Percentiles rank a stretch among this genome's conserved stretches.
phyloP scores from a whole-genome alignment of 2,113 vertebrate genomes.

The Brachypteracias leptosomus region DNA sequence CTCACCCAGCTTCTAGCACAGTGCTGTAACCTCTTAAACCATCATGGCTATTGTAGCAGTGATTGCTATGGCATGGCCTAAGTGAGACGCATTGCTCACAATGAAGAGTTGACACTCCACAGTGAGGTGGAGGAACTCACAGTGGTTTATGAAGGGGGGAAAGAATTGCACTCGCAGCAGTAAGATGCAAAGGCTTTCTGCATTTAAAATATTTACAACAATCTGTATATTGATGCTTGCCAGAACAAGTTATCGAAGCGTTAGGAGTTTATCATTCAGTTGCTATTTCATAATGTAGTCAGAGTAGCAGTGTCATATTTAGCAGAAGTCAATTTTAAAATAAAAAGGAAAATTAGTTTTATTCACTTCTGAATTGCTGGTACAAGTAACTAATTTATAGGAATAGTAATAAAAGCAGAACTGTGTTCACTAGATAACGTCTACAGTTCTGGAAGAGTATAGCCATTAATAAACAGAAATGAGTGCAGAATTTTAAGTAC shows the following conservation, averaged over 20 bases:
- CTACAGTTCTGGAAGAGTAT: not conserved
- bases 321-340: constrained; percentile 18
- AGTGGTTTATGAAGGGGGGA: not conserved
- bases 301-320: not conserved
- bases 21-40: not conserved
- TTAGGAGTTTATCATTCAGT: not conserved
- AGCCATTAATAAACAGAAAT: constrained; percentile 40
- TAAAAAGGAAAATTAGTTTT: constrained; percentile 49
- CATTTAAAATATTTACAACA: not conserved
- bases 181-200: not conserved
- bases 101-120: not conserved
- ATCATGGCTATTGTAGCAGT: not conserved
- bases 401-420: constrained; percentile 38
- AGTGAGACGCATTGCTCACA: not conserved
- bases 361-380: constrained; percentile 4
- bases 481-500: constrained; percentile 51
- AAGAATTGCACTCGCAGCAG: not conserved
- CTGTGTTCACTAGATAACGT: constrained; percentile 14
- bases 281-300: not conserved
- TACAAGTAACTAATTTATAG: constrained; percentile 33
- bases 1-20: not conserved
- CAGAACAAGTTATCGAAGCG: not conserved
- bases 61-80: not conserved
- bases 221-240: not conserved
- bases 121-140: not conserved